Evolutionary conservation across 2,888 invertebrate species (phyloP).

Genomic region (Stenodema calcarata): DNA sequence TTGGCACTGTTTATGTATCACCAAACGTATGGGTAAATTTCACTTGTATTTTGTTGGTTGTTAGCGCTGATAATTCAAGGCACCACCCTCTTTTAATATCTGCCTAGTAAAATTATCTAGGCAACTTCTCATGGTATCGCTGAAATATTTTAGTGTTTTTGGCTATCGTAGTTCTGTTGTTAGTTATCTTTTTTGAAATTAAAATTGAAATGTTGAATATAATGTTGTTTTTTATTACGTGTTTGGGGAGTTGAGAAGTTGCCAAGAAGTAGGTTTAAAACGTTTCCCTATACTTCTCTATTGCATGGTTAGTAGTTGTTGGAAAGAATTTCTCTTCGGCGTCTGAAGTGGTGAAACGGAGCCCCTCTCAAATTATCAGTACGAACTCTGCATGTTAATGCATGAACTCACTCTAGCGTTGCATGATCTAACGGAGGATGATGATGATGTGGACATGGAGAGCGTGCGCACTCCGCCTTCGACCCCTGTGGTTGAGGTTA

Average conservation of each 20-base stretch:
- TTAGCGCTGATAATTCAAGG: constrained; percentile 31
- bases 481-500: constrained; percentile 43
- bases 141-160: neutral
- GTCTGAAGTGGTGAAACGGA: neutral
- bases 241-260: neutral
- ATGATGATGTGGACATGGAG: neutral
- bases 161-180: no score
- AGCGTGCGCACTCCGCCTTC: constrained; percentile 25
- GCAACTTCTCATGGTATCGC: neutral
- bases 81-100: constrained; percentile 26
- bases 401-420: constrained; percentile 25
- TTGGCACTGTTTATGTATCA: constrained; percentile 40
- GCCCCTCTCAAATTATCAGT: neutral
- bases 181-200: no score
- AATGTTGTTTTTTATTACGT: no score
- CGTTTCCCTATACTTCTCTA: neutral
- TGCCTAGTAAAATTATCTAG: neutral
- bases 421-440: constrained; percentile 34
- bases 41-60: neutral
- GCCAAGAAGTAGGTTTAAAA: neutral
- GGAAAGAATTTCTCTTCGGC: neutral
- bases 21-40: constrained; percentile 2
- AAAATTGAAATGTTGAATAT: no score
- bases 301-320: neutral
- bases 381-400: neutral